These are phyloP conservation scores for Chloromyia formosa DNA, from an alignment of 2,888 invertebrate species.

Conservation along the genomic window DNA sequence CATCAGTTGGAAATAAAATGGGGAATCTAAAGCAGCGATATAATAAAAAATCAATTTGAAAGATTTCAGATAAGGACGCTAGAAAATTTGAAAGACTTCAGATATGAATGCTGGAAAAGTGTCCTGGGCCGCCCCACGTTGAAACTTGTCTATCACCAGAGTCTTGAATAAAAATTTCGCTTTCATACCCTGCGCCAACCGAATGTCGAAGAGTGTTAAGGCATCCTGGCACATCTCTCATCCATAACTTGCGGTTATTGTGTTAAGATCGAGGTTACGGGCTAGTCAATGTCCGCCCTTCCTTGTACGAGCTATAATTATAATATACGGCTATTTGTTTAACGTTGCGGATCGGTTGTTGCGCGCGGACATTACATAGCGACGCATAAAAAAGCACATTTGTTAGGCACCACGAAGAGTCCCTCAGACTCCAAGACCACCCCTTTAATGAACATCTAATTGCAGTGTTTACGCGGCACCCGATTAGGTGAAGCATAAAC, in stretches of 20 bases:
- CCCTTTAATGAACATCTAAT: conserved; percentile 65
- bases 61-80: too few relatives aligned
- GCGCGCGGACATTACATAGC: conserved; percentile 34
- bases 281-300: conserved; percentile 51
- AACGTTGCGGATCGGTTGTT: conserved; percentile 33
- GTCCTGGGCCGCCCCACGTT: too few relatives aligned
- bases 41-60: neutral
- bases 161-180: too few relatives aligned
- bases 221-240: conserved; percentile 48
- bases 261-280: conserved; percentile 38
- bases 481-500: conserved; percentile 44
- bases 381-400: conserved; percentile 41
- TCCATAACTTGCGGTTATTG: conserved; percentile 50
- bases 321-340: conserved; percentile 53
- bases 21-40: neutral
- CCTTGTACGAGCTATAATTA: conserved; percentile 48
- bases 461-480: conserved; percentile 56
- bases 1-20: neutral
- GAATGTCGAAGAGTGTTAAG: conserved; percentile 8
- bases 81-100: neutral
- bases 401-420: conserved; percentile 24
- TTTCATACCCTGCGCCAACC: neutral
- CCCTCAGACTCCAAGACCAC: conserved; percentile 59
- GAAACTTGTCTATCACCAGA: too few relatives aligned
- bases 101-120: too few relatives aligned